Evolutionary conservation across 2,113 vertebrate species (phyloP).

Genomic region (Ranitomeya imitator): DNA sequence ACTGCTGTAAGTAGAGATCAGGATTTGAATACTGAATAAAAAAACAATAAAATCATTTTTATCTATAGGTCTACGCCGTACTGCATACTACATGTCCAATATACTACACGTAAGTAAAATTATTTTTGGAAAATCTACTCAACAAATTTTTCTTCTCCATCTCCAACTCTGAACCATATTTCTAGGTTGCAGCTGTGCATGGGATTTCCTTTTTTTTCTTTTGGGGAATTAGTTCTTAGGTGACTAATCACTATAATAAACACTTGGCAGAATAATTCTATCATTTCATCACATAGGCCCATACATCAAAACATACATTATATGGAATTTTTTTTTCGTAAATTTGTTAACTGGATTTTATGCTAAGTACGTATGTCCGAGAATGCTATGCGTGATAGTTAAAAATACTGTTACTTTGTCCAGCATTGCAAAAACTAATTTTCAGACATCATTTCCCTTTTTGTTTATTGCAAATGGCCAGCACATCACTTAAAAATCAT

Average conservation of each 20-base stretch:
- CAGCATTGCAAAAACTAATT: not conserved
- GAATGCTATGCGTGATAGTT: not conserved
- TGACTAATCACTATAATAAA: not conserved
- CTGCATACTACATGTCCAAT: not conserved
- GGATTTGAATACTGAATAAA: no score
- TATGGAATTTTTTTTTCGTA: not conserved
- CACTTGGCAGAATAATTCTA: not conserved
- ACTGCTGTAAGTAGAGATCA: no score
- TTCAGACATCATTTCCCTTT: constrained; percentile 61
- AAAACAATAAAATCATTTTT: no score
- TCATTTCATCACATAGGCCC: not conserved
- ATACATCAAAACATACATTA: not conserved
- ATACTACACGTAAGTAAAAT: not conserved
- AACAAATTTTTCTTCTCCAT: not conserved
- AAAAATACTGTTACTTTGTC: not conserved
- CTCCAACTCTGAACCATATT: not conserved
- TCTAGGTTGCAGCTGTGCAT: not conserved
- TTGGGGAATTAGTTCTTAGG: not conserved
- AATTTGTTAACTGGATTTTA: not conserved
- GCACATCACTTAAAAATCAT: constrained; percentile 79
- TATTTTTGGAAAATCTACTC: not conserved
- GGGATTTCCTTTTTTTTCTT: not conserved
- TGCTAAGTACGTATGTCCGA: not conserved
- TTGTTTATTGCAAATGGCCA: constrained; percentile 67
- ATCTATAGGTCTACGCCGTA: no score